These are phyloP conservation scores for Sacculina carcini DNA, from an alignment of 2,888 invertebrate genomes.

Conservation along the genomic window DNA sequence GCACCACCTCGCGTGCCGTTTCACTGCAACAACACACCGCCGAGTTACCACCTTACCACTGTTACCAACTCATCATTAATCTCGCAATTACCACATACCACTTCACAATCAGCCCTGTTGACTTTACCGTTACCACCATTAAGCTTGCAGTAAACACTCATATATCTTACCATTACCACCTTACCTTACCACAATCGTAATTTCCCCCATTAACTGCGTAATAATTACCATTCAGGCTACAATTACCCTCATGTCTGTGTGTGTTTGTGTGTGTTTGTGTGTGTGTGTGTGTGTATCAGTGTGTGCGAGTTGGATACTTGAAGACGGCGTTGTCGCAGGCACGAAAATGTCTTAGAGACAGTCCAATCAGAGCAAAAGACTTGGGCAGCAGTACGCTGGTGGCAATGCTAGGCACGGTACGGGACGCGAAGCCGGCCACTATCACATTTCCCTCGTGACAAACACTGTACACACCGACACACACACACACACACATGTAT, in stretches of 20 bases:
- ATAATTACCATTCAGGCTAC: background rate
- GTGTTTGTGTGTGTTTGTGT: too few relatives aligned
- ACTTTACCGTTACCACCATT: too few relatives aligned
- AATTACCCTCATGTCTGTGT: constrained; percentile 10
- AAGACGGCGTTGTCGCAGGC: constrained; percentile 28
- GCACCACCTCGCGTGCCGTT: constrained; percentile 30
- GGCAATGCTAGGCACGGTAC: constrained; percentile 24
- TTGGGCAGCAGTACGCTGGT: constrained; percentile 22
- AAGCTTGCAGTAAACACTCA: too few relatives aligned
- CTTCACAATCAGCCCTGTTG: too few relatives aligned
- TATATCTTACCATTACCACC: too few relatives aligned
- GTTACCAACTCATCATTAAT: too few relatives aligned
- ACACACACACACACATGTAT: background rate
- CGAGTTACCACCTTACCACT: constrained; percentile 5
- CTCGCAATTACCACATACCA: too few relatives aligned
- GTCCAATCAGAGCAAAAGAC: constrained; percentile 25
- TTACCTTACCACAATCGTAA: too few relatives aligned
- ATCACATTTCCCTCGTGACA: constrained; percentile 27
- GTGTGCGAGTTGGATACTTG: too few relatives aligned
- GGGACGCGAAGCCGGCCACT: constrained; percentile 26
- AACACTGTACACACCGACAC: constrained; percentile 21
- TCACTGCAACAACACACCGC: constrained; percentile 19
- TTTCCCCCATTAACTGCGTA: background rate
- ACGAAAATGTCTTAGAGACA: constrained; percentile 26
- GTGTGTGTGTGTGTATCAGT: too few relatives aligned